A percentile compares a stretch with the other conserved stretches of the same genome.
phyloP scores from a whole-genome alignment of 2,113 vertebrate species.

The Prionailurus viverrinus region DNA sequence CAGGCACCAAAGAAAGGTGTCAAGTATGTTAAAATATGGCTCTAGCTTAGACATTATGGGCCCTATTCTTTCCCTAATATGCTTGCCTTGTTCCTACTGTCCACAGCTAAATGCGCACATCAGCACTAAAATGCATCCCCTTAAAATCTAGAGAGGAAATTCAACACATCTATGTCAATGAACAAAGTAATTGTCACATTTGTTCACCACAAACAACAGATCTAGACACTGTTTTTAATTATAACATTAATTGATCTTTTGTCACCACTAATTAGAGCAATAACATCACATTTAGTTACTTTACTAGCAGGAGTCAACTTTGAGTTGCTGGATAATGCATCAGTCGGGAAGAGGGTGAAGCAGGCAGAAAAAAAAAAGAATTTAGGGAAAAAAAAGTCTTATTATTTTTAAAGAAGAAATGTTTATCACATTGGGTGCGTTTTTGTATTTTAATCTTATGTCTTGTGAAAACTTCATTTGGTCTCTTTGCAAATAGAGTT shows the following conservation, averaged over 20 bases:
- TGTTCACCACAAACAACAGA: slow-evolving; percentile 81
- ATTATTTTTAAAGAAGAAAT: slow-evolving; percentile 45
- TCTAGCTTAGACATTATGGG: slow-evolving; percentile 67
- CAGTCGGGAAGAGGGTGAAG: neutral
- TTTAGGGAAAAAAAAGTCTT: neutral
- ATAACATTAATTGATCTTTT: slow-evolving; percentile 88
- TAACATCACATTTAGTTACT: slow-evolving; percentile 84
- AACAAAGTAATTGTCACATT: slow-evolving; percentile 69
- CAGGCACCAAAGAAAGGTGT: slow-evolving; percentile 66
- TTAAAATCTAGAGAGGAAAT: slow-evolving; percentile 53
- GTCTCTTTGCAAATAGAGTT: slow-evolving; percentile 15
- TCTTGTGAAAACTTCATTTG: slow-evolving; percentile 17
- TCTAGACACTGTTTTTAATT: slow-evolving; percentile 87
- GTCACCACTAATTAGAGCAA: slow-evolving; percentile 87
- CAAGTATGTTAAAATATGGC: slow-evolving; percentile 80
- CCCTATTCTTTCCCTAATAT: slow-evolving; percentile 50
- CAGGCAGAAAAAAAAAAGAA: slow-evolving; percentile 60
- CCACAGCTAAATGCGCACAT: slow-evolving; percentile 57
- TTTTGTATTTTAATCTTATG: slow-evolving; percentile 80
- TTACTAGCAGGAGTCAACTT: slow-evolving; percentile 81
- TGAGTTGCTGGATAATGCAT: slow-evolving; percentile 77
- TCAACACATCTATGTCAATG: slow-evolving; percentile 45
- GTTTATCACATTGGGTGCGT: slow-evolving; percentile 73
- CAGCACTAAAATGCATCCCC: slow-evolving; percentile 48
- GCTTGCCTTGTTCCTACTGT: slow-evolving; percentile 60